Evolutionary conservation across 2,797 vertebrate species (phyloP).

Genomic region (Spatula versicolor): DNA sequence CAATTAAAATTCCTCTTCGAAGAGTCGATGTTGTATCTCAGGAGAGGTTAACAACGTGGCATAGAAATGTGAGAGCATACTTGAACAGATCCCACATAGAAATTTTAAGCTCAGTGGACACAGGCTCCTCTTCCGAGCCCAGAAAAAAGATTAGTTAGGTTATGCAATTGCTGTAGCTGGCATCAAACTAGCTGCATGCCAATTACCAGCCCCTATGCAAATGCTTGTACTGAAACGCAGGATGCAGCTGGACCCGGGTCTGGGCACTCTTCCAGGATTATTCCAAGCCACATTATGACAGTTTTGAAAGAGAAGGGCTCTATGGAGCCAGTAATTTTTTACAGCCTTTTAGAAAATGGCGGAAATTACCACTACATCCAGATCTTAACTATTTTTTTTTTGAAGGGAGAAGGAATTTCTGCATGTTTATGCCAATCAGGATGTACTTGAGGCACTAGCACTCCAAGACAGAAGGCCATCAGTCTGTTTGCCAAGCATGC

Average conservation of each 20-base stretch:
- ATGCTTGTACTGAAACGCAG: constrained; percentile 45
- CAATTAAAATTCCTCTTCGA: constrained; percentile 30
- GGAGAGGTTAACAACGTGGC: background rate
- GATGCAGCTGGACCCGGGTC: constrained; percentile 59
- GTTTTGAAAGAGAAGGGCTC: constrained; percentile 52
- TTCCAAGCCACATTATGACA: constrained; percentile 60
- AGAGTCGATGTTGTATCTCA: background rate
- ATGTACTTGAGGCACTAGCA: constrained; percentile 38
- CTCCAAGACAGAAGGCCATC: constrained; percentile 48
- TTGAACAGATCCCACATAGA: constrained; percentile 27
- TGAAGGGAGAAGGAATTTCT: constrained; percentile 57
- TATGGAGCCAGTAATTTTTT: constrained; percentile 40
- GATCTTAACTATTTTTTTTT: constrained; percentile 10
- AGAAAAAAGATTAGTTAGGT: constrained; percentile 31
- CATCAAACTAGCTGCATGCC: constrained; percentile 51
- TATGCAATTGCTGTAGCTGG: constrained; percentile 60
- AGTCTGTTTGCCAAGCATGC: background rate
- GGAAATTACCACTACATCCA: constrained; percentile 44
- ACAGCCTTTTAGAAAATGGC: constrained; percentile 56
- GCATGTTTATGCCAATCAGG: constrained; percentile 53
- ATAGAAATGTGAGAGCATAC: background rate
- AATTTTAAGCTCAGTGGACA: constrained; percentile 31
- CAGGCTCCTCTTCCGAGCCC: background rate
- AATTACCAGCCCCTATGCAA: constrained; percentile 38
- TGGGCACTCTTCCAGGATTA: constrained; percentile 56